Base-by-base conservation (phyloP, 2,113 vertebrate species). In the Cephalophus harveyi region DNA sequence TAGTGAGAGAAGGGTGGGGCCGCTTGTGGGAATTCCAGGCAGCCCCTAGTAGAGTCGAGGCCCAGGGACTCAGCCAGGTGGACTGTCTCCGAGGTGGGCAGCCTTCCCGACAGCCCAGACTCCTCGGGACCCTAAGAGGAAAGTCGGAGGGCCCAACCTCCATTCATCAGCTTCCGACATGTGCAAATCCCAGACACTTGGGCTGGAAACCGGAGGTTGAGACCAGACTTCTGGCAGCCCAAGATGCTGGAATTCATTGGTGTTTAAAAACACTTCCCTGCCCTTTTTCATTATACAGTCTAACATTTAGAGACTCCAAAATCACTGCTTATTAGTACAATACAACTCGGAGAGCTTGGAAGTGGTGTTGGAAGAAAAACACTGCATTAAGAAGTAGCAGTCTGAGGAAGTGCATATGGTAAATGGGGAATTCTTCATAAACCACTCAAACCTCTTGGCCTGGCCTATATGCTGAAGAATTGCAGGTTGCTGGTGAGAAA, bases 281-380 rank as follows among this genome's bases (percentile, higher is more conserved):
- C 96, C 95, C 97, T 97, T 97, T 97, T 96, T 89, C 95, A 91
- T 97, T 94, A 97, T 95, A 95, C 93, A 96, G 94, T 71, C 89
- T 98, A 97, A 97, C 97, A 98, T 98, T 97, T 96, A 97, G 94
- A 97, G 95, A 94, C 96, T 98, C 97, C 94, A 64, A 87, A 96
- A 97, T 96, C 93, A 94, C 82, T 89, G 36, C 91, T 97, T 94
- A 97, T 94, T 94, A 97, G 94, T 93, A 74, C 86, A 94, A 74
- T 94, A 71, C 40, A 87, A 67, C 82, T 54, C 4, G 0, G 85
- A 62, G 84, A 43, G 33, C 86, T 83, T 55, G 46, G 40, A 97
- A 88, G 55, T 87, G 54, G 64, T 43, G 82, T 43, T 55, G 94
- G 93, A 15, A 81, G 74, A 30, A 36, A 79, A n/a, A 43, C 64